Evolutionary conservation across 2,888 invertebrate species (phyloP).

Genomic region (Athripsodes cinereus): DNA sequence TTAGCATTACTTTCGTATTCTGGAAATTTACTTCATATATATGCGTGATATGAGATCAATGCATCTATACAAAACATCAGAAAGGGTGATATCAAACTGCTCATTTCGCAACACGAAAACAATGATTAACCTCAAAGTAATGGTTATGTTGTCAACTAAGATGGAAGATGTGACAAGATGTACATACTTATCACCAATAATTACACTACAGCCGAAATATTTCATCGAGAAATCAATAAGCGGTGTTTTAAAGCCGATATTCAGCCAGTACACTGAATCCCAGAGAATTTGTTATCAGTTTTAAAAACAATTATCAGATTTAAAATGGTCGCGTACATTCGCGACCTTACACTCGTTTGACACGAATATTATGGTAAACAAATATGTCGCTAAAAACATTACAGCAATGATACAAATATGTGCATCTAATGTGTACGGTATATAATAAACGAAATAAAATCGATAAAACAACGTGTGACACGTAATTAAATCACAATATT

Average conservation of each 20-base stretch:
- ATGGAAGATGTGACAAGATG: neutral
- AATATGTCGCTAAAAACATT: neutral
- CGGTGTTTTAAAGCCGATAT: too few relatives aligned
- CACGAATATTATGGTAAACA: constrained; percentile 24
- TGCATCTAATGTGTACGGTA: neutral
- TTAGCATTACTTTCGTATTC: too few relatives aligned
- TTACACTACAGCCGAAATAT: too few relatives aligned
- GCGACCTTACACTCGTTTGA: constrained; percentile 16
- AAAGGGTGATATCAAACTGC: too few relatives aligned
- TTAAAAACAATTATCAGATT: constrained; percentile 7
- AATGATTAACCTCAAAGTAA: constrained; percentile 5
- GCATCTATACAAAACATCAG: too few relatives aligned
- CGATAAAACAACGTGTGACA: neutral
- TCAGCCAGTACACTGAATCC: too few relatives aligned
- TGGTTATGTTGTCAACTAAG: neutral
- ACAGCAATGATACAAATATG: neutral
- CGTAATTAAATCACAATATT: constrained; percentile 10
- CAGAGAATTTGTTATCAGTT: neutral
- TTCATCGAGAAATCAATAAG: too few relatives aligned
- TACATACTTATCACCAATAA: too few relatives aligned
- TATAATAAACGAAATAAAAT: neutral
- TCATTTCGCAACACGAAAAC: too few relatives aligned
- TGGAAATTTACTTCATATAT: too few relatives aligned
- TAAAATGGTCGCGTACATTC: constrained; percentile 22
- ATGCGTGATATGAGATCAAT: too few relatives aligned